A percentile compares a stretch with the other conserved stretches of the same genome.
Evolutionary conservation across 2,113 vertebrate genomes (phyloP).

Genomic region (Cairina moschata): DNA sequence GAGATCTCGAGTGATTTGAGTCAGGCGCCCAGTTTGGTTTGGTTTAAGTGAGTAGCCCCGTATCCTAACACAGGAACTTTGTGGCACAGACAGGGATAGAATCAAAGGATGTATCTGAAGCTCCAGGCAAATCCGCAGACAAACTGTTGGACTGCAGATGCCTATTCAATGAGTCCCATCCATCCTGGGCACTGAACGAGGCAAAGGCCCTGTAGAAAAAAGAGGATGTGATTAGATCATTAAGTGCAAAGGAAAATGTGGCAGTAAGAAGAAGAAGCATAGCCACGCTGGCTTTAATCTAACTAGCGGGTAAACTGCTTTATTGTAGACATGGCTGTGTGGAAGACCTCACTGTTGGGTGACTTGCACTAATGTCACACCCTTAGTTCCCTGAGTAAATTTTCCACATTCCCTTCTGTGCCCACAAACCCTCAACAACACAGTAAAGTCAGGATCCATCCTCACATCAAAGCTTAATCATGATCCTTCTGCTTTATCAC

Average conservation of each 20-base stretch:
- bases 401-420: neutral
- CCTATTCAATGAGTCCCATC: constrained; percentile 44
- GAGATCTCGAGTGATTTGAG: neutral
- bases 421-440: neutral
- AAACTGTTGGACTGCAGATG: constrained; percentile 34
- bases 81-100: neutral
- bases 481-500: neutral
- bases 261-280: neutral
- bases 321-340: neutral
- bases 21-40: neutral
- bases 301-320: neutral
- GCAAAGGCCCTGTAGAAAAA: constrained; percentile 43
- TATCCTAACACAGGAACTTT: neutral
- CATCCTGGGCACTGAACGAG: constrained; percentile 29
- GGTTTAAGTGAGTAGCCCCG: neutral
- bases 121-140: constrained; percentile 30
- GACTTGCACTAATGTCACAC: neutral
- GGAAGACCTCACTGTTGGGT: neutral
- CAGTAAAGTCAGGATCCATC: neutral
- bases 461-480: neutral
- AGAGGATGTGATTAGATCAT: constrained; percentile 39
- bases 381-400: neutral
- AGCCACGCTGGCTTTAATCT: neutral
- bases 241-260: constrained; percentile 28
- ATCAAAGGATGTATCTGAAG: constrained; percentile 34